Base-by-base conservation (phyloP, 2,797 vertebrate genomes). In the Gadopsis marmoratus region DNA sequence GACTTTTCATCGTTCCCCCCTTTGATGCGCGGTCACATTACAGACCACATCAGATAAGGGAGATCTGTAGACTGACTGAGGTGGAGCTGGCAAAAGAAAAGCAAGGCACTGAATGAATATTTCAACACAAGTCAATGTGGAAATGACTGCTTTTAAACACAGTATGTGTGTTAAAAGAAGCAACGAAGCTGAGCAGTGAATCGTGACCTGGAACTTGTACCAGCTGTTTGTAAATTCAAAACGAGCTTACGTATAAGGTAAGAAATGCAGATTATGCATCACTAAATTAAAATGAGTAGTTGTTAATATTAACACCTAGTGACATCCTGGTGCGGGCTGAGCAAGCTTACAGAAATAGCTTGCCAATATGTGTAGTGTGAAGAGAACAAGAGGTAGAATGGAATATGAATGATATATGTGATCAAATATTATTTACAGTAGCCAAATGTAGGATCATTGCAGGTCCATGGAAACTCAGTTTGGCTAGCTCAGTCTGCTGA, bases 21-120 rank as follows among this genome's bases (percentile, higher is more conserved):
- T 85, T 81, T 87, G 39, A 89, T 81, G 78, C 31, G 66, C 9
- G 76, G 39, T 83, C 80, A 63, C 23, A 78, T 86, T 81, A 48
- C 84, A 41, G n/a, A 43, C 62, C 13, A 7, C 68, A 87, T 84
- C 89, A 84, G 85, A 88, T 87, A 87, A 81, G 77, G 45, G 2
- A 11, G 5, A 33, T 69, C 65, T 47, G 54, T 39, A 21, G 72
- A 69, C 61, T 55, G 73, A 56, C 53, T 37, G 69, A 56, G 74
- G 67, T 11, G 23, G 17, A 39, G 55, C 9, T n/a, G 1, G n/a
- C 33, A 21, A 43, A 71, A 13, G 48, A 77, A 66, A 66, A 69
- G 64, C 61, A 59, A 74, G 67, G 11, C 61, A 58, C 16, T 37
- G 76, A 81, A 74, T 74, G 60, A 58, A 71, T 31, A 0, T 88